Percentiles rank a stretch among this genome's conserved stretches.
These are phyloP conservation scores for Elgaria multicarinata DNA, from an alignment of 2,113 vertebrate genomes.

Conservation along the genomic window DNA sequence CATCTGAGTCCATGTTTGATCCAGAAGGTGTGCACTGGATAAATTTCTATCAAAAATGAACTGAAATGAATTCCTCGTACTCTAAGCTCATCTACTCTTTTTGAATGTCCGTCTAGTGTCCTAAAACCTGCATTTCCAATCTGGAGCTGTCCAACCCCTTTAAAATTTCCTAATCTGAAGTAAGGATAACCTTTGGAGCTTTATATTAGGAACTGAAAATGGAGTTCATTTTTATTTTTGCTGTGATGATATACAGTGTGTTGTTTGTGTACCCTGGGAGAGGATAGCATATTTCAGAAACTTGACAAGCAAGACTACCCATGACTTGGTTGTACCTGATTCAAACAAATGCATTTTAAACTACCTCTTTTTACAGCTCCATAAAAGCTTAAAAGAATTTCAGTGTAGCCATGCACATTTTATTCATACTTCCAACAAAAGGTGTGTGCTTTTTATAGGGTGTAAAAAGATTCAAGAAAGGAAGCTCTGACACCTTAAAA, in stretches of 20 bases:
- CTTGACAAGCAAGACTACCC: fast-evolving
- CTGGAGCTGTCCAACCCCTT: background rate
- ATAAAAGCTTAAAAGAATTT: background rate
- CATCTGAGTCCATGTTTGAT: too few species aligned
- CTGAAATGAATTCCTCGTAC: background rate
- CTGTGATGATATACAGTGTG: background rate
- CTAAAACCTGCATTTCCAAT: background rate
- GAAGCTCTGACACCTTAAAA: background rate
- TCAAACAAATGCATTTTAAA: background rate
- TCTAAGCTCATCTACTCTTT: background rate
- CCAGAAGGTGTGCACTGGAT: too few species aligned
- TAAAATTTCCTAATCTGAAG: background rate
- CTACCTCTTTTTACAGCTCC: background rate
- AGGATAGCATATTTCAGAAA: constrained; percentile 1
- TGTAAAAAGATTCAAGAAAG: background rate
- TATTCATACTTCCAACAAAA: background rate
- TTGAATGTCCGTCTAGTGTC: too few species aligned
- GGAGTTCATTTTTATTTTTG: background rate
- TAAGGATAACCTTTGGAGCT: background rate
- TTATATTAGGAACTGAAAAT: background rate
- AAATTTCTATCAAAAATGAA: background rate
- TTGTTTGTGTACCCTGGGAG: background rate
- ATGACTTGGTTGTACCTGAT: background rate
- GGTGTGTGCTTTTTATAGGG: background rate
- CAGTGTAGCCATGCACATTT: background rate